phyloP scores from a whole-genome alignment of 2,113 vertebrate species.

The Dendropsophus ebraccatus region DNA sequence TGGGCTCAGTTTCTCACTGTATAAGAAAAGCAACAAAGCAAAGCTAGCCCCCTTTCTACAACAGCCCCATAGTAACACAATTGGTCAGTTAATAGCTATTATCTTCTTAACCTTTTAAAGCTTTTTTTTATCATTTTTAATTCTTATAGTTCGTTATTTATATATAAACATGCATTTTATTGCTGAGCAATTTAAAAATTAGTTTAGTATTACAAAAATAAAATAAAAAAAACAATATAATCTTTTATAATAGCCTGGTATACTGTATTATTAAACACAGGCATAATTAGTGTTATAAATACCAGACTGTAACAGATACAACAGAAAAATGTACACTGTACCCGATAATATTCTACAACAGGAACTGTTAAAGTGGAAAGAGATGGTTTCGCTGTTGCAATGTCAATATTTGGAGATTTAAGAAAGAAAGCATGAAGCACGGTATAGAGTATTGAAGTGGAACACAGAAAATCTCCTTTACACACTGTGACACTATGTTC shows the following conservation, averaged over 20 bases:
- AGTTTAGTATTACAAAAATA: too few relatives aligned
- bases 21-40: too few relatives aligned
- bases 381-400: slow-evolving; percentile 13
- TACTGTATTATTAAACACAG: neutral
- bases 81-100: too few relatives aligned
- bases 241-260: neutral
- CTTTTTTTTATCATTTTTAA: neutral
- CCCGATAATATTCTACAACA: neutral
- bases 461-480: slow-evolving; percentile 41
- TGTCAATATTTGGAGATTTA: slow-evolving; percentile 39
- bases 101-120: neutral
- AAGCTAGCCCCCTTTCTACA: too few relatives aligned
- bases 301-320: too few relatives aligned
- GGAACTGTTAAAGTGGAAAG: neutral
- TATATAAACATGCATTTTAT: too few relatives aligned
- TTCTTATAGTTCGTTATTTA: too few relatives aligned
- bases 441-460: slow-evolving; percentile 41
- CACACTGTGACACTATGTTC: slow-evolving; percentile 1
- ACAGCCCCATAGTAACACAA: too few relatives aligned
- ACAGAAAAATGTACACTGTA: neutral
- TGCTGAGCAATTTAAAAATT: too few relatives aligned
- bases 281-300: neutral
- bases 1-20: too few relatives aligned
- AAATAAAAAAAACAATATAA: too few relatives aligned
- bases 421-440: slow-evolving; percentile 28